These are phyloP conservation scores for Semaprochilodus insignis DNA, from an alignment of 2,797 vertebrate species.

Conservation along the genomic window DNA sequence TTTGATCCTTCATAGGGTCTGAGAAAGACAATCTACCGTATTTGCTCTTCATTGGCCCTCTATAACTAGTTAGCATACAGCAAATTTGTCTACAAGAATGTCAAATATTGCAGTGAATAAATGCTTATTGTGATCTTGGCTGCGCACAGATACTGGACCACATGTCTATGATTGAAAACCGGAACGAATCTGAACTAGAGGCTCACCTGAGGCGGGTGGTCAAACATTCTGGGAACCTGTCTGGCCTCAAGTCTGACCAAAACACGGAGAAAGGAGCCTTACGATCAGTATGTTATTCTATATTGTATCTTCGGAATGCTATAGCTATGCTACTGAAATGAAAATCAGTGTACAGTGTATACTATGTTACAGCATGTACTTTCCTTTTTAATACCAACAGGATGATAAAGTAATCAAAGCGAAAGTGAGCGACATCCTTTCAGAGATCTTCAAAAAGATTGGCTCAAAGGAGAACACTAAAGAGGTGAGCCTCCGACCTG, in stretches of 20 bases:
- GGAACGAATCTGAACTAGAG: conserved; percentile 95
- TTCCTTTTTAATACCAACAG: conserved; percentile 68
- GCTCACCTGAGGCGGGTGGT: conserved; percentile 89
- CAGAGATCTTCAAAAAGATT: conserved; percentile 99
- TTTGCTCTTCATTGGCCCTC: no score
- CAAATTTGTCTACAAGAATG: not conserved
- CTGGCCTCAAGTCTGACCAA: conserved; percentile 86
- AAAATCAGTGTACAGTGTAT: no score
- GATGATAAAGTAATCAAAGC: conserved; percentile 95
- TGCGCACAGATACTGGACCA: conserved; percentile 92
- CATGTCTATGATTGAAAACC: conserved; percentile 97
- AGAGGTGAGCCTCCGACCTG: conserved; percentile 80
- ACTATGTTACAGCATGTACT: not conserved
- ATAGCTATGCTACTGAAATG: not conserved
- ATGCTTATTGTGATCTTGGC: not conserved
- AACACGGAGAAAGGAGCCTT: conserved; percentile 90
- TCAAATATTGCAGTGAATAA: not conserved
- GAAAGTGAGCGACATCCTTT: conserved; percentile 95
- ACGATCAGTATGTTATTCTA: conserved; percentile 76
- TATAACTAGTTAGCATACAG: not conserved
- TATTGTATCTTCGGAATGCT: not conserved
- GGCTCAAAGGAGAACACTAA: conserved; percentile 99
- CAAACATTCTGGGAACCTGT: conserved; percentile 88
- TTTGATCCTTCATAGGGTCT: not conserved
- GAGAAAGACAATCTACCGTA: not conserved